These are phyloP conservation scores for zebrafish (Danio rerio) DNA, from an alignment of 2,113 vertebrate species.

Conservation along the genomic window GRCz12tu NC_133199.1:716001-716500, in stretches of 20 bases:
- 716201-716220: slow-evolving; percentile 41
- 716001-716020: slow-evolving; percentile 67
- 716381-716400: neutral
- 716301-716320: slow-evolving; percentile 11
- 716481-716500: too few species aligned
- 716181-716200: slow-evolving; percentile 64
- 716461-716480: too few species aligned
- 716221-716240: slow-evolving; percentile 35
- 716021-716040: slow-evolving; percentile 66
- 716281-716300: slow-evolving; percentile 3
- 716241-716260: neutral
- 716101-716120: slow-evolving; percentile 75
- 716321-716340: neutral
- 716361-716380: neutral
- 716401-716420: neutral
- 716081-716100: slow-evolving; percentile 59
- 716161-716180: slow-evolving; percentile 49
- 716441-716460: neutral
- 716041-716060: slow-evolving; percentile 64
- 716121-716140: slow-evolving; percentile 62
- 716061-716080: slow-evolving; percentile 51
- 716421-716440: neutral
- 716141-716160: slow-evolving; percentile 31
- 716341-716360: neutral
- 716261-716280: slow-evolving; percentile 1